Evolutionary conservation across 2,888 invertebrate species (phyloP).

Genomic region (Cerastis leucographa): DNA sequence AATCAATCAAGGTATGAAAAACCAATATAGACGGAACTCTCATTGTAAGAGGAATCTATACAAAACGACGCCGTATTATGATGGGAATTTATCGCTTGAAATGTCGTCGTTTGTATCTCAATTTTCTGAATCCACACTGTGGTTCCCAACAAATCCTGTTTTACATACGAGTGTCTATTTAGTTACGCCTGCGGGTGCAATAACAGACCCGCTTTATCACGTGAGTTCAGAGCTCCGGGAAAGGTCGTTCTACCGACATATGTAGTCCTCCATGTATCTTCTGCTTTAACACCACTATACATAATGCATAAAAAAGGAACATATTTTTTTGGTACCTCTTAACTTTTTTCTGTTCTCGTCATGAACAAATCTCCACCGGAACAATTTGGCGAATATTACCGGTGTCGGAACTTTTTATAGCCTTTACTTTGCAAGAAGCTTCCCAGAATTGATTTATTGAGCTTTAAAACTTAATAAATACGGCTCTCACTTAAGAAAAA

Average conservation of each 20-base stretch:
- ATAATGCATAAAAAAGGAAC: slow-evolving; percentile 3
- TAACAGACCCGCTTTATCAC: slow-evolving; percentile 58
- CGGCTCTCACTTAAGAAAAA: slow-evolving; percentile 8
- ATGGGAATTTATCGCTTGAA: background rate
- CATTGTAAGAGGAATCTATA: background rate
- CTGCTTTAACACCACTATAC: slow-evolving; percentile 24
- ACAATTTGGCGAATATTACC: slow-evolving; percentile 33
- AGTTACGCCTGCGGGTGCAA: slow-evolving; percentile 56
- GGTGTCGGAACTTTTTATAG: slow-evolving; percentile 12
- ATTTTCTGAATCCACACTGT: slow-evolving; percentile 1
- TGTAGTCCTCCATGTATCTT: slow-evolving; percentile 46
- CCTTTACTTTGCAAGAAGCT: background rate
- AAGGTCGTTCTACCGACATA: slow-evolving; percentile 49
- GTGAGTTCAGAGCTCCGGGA: slow-evolving; percentile 41
- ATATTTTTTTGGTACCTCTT: slow-evolving; percentile 3
- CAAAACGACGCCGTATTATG: too few relatives aligned
- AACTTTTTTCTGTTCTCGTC: background rate
- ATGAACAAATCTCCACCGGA: slow-evolving; percentile 9
- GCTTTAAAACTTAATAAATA: slow-evolving; percentile 18
- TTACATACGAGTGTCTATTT: slow-evolving; percentile 55
- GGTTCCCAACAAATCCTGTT: slow-evolving; percentile 50
- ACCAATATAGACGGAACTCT: background rate
- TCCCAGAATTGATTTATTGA: slow-evolving; percentile 33
- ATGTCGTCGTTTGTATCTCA: background rate
- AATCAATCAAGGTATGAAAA: too few relatives aligned